Evolutionary conservation across 2,113 vertebrate species (phyloP).

Genomic region (Oreocharis arfaki): DNA sequence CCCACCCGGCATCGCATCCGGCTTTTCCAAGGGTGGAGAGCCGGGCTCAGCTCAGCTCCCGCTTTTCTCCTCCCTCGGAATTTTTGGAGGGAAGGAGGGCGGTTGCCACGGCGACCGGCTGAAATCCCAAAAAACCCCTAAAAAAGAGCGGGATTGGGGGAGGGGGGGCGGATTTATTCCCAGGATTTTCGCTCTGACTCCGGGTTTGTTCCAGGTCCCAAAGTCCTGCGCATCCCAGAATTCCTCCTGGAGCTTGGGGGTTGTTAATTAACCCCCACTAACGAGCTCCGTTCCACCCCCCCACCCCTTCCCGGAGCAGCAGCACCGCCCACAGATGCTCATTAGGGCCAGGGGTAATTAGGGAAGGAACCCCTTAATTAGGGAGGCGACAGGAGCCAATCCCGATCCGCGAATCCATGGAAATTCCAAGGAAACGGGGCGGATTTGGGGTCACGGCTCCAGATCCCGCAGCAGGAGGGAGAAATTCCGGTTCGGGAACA

Average conservation of each 20-base stretch:
- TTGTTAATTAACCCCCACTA: background rate
- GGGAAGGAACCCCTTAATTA: background rate
- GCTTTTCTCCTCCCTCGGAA: no score
- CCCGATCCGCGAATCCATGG: background rate
- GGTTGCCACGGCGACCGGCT: background rate
- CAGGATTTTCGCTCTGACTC: no score
- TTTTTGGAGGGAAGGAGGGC: background rate
- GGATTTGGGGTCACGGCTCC: background rate
- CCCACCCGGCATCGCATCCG: background rate
- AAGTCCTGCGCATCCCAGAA: background rate
- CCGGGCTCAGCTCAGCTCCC: background rate
- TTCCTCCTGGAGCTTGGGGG: background rate
- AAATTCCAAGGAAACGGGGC: background rate
- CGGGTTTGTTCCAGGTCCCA: background rate
- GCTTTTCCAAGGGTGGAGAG: background rate
- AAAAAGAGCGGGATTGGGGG: background rate
- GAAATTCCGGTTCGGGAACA: background rate
- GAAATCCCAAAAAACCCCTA: background rate
- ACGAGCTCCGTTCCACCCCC: background rate
- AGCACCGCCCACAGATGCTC: background rate
- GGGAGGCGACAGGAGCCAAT: background rate
- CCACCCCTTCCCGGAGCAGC: no score
- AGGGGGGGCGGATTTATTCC: background rate
- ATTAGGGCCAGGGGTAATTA: background rate
- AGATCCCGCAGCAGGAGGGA: background rate